phyloP scores from a whole-genome alignment of 1,140 invertebrate genomes.

The Rhopalosiphum padi region DNA sequence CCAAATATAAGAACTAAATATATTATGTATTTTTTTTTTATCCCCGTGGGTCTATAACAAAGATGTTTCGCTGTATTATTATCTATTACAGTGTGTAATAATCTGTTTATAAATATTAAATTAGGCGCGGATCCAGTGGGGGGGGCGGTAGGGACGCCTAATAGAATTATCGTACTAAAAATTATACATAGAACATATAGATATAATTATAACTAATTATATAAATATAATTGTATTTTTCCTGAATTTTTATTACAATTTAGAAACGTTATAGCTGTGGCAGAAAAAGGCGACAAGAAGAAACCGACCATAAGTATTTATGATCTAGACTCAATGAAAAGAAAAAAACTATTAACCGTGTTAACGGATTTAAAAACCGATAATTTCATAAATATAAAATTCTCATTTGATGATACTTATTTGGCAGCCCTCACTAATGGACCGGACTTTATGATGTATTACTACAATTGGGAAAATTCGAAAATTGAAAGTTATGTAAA shows the following conservation, averaged over 20 bases:
- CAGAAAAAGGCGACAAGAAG: constrained; percentile 65
- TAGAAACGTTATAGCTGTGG: constrained; percentile 69
- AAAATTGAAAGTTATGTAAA: constrained; percentile 79
- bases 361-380: constrained; percentile 65
- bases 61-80: too few relatives aligned
- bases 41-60: too few relatives aligned
- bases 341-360: constrained; percentile 70
- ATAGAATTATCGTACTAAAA: neutral
- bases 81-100: too few relatives aligned
- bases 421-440: constrained; percentile 79
- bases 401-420: constrained; percentile 80
- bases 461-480: constrained; percentile 84
- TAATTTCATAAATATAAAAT: constrained; percentile 76
- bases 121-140: too few relatives aligned
- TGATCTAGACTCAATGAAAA: constrained; percentile 70
- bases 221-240: too few relatives aligned
- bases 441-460: constrained; percentile 80
- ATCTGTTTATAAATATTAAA: too few relatives aligned
- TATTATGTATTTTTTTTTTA: too few relatives aligned
- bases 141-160: too few relatives aligned
- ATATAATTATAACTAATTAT: neutral
- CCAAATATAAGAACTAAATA: too few relatives aligned
- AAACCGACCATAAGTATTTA: constrained; percentile 72
- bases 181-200: neutral
- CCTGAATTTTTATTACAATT: constrained; percentile 5